phyloP scores from a whole-genome alignment of 2,888 invertebrate species.

The Cosmorhoe ocellata region DNA sequence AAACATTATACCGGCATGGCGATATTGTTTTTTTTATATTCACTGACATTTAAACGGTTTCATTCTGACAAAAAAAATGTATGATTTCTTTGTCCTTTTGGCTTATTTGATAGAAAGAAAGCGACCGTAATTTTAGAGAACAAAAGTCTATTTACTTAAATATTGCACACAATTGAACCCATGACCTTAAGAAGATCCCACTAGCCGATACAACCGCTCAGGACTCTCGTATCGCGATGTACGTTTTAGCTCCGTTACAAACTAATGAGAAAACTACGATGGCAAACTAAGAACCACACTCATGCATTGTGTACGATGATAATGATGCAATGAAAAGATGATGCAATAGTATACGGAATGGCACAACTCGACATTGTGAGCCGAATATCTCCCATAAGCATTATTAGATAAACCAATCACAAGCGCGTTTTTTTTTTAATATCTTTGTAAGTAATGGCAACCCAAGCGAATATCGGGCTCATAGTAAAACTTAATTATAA shows the following conservation, averaged over 20 bases:
- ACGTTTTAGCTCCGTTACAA: not conserved
- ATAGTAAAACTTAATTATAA: constrained; percentile 38
- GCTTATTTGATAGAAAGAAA: too few species aligned
- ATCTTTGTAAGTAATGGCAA: constrained; percentile 68
- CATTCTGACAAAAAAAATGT: too few species aligned
- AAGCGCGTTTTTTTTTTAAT: constrained; percentile 52
- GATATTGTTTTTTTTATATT: too few species aligned
- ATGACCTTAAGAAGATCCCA: too few species aligned
- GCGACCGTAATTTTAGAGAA: too few species aligned
- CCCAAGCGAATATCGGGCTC: constrained; percentile 78
- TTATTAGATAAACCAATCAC: constrained; percentile 80
- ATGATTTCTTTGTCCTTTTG: too few species aligned
- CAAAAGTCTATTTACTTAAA: too few species aligned
- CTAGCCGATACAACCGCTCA: too few species aligned
- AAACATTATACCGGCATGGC: constrained; percentile 4
- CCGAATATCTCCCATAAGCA: constrained; percentile 55
- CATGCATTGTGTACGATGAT: constrained; percentile 68
- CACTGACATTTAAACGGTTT: too few species aligned
- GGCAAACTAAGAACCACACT: constrained; percentile 71
- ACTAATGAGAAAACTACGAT: constrained; percentile 14
- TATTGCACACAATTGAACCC: too few species aligned
- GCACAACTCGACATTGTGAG: constrained; percentile 71
- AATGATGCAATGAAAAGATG: constrained; percentile 48
- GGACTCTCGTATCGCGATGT: too few species aligned
- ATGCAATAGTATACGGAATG: constrained; percentile 36